Evolutionary conservation across 2,888 invertebrate genomes (phyloP).

Genomic region (Netelia fuscicornis): DNA sequence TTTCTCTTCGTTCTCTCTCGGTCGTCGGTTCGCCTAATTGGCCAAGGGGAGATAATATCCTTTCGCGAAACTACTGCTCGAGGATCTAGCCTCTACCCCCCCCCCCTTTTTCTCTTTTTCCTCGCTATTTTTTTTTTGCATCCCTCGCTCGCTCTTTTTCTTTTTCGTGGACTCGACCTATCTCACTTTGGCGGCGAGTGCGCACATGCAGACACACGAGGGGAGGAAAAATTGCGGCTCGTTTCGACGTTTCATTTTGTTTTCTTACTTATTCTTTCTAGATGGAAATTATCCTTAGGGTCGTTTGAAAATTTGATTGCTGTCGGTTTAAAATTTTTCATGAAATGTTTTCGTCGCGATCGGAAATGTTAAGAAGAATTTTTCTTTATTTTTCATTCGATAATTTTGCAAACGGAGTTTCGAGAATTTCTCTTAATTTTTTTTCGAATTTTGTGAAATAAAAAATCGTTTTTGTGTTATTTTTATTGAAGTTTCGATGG

Average conservation of each 20-base stretch:
- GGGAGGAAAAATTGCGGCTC: background rate
- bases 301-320: background rate
- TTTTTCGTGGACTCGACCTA: slow-evolving; percentile 20
- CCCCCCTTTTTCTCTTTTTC: background rate
- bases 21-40: slow-evolving; percentile 40
- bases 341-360: too few species aligned
- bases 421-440: too few species aligned
- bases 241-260: background rate
- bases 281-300: background rate
- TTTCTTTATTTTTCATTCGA: too few species aligned
- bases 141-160: background rate
- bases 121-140: background rate
- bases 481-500: background rate
- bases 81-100: background rate
- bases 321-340: background rate
- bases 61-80: slow-evolving; percentile 15
- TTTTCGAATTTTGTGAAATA: background rate
- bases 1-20: background rate
- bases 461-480: background rate
- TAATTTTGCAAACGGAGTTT: too few species aligned
- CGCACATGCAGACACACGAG: background rate
- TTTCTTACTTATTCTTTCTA: background rate
- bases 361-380: too few species aligned
- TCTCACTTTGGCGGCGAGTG: slow-evolving; percentile 18
- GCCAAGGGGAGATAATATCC: slow-evolving; percentile 33